Evolutionary conservation across 53 echinoderm and acorn worm species (phyloP), one percentile per base, ranked within the genome.

Genomic region (Crossaster papposus): DNA sequence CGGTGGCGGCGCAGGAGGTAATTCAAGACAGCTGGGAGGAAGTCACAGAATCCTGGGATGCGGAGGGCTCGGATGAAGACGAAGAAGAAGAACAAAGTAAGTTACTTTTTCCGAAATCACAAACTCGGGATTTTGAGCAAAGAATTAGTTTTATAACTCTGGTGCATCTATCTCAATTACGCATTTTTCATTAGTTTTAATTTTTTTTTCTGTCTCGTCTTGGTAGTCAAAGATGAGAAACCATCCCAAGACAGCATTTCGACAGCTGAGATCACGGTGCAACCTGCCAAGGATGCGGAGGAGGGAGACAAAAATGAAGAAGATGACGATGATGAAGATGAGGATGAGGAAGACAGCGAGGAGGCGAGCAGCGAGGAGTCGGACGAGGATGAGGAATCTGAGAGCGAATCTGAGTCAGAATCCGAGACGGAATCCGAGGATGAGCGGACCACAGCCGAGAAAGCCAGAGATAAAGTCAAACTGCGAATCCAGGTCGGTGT

Each of bases 21-120:
- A 79, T 97, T 22, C 94, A 95, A 50, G 97, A 97, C n/a, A 92
- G 83, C 75, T 97, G 97, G 97, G 97, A 97, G 31, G 91, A 79
- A 30, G 90, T 88, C 30, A 90, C 90, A 0, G 96, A 94, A 30
- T 72, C 88, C 15, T 90, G 92, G 53, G 88, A 83, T 71, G 91
- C 89, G n/a, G 94, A 74, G 54, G 83, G 77, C 22, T 90, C 89
- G 20, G 91, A 90, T 58, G 58, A 58, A 28, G 83, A 93, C 20
- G 89, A 58, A 53, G 93, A 90, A 31, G 84, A 90, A 65, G 90
- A 91, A 75, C 53, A 77, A 86, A 53, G 92, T 92, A 90, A 89
- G 35, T 29, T 11, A 84, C 58, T 24, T 63, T 68, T 26, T 68
- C 0, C 0, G 4, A 68, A 26, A 22, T n/a, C n/a, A n/a, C n/a